Conservation (phyloP, 2,888 invertebrate genomes). For the Linnaemya vulpina region DNA sequence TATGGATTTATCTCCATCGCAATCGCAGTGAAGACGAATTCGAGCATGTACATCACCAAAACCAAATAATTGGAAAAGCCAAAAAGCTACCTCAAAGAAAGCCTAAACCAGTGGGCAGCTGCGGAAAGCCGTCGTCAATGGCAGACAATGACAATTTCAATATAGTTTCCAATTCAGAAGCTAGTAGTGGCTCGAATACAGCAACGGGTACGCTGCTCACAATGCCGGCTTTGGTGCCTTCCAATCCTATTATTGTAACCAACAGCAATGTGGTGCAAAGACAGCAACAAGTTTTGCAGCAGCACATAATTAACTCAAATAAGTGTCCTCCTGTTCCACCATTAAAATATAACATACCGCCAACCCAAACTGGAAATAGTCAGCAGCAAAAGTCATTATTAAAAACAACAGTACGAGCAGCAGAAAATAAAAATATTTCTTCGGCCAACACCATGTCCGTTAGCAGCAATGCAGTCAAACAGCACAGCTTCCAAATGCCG, state of each 20-base stretch:
- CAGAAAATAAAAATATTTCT: constrained; percentile 51
- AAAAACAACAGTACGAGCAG: constrained; percentile 73
- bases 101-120: constrained; percentile 61
- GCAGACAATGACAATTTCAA: constrained; percentile 56
- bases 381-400: constrained; percentile 77
- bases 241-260: constrained; percentile 75
- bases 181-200: constrained; percentile 38
- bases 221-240: constrained; percentile 79
- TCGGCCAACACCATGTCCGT: not conserved
- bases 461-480: constrained; percentile 29
- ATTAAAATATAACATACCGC: constrained; percentile 78
- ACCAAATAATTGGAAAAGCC: constrained; percentile 86
- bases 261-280: constrained; percentile 58
- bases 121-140: not conserved
- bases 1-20: constrained; percentile 98
- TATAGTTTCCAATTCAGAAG: constrained; percentile 20
- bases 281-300: constrained; percentile 64
- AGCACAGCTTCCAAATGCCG: constrained; percentile 69
- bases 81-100: constrained; percentile 79
- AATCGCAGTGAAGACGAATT: constrained; percentile 86
- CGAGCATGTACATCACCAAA: constrained; percentile 88
- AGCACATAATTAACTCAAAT: constrained; percentile 48
- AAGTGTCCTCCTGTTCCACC: constrained; percentile 80
- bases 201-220: constrained; percentile 53
- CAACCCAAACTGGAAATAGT: constrained; percentile 15